Base-by-base conservation (phyloP, 2,888 invertebrate species). In the Microctonus hyperodae region DNA sequence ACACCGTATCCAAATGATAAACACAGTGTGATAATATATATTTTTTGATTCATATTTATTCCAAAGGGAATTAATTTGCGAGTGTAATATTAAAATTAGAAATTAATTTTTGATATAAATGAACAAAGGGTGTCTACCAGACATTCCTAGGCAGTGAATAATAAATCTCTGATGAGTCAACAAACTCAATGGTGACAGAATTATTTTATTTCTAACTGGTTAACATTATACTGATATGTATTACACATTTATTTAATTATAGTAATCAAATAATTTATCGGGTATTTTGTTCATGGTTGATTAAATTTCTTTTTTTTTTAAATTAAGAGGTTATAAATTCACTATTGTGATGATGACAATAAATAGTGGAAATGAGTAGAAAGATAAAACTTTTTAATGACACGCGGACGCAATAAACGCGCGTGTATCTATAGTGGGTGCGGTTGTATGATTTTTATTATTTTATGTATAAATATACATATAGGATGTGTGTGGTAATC, bases 141-240 rank as follows among this genome's bases (percentile, higher is more conserved):
- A 40, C 68, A 69, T 72, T 69, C 69, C 66, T 67, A 35, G 56
- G 25, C 20, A 60, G 65, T 72, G 72, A 71, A 51, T 53, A 33
- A 68, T 56, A 11, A 35, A 37, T n/a, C 50, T 33, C 31, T 70
- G 69, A 67, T 53, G 44, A 44, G 44, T 70, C 64, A 68, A 62
- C 57, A 50, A 28, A 31, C 11, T n/a, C 20, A 35, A 55, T 64
- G 62, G 67, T 65, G 68, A 62, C 62, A 69, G 62, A 64, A 48
- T 61, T 35, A 33, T 40, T 50, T 51, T 23, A 22, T 33, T 31
- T 48, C 44, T 23, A 9, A 28, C 6, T 25, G 16, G 22, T 48
- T 58, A 37, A 58, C 62, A 63, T 58, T 20, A 58, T 51, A 16
- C 23, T 37, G 25, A 51, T 9, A 13, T 20, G 9, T 22, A 57